Evolutionary conservation across 2,113 vertebrate genomes (phyloP), one percentile per base, ranked within the genome.

Genomic region (Phaetusa simplex): DNA sequence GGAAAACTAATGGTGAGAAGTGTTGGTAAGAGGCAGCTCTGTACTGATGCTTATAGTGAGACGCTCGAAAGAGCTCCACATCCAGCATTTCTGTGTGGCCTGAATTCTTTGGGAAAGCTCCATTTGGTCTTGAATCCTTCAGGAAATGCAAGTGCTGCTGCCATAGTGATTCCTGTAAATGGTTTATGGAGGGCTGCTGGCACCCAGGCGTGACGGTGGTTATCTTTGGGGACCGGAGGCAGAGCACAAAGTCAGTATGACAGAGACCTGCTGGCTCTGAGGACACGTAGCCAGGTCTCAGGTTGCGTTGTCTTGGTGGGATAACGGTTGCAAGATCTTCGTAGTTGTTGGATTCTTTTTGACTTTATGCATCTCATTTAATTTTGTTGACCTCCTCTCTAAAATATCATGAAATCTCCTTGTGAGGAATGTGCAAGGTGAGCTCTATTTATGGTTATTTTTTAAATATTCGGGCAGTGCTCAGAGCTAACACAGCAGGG

Each of bases 191-290:
- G 26, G 26, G 69, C 52, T 71, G 52, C 42, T 36, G 69, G 59
- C 24, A 67, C 32, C 24, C 47, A 8, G 0, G 2, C 0, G 4
- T 53, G 81, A 23, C 1, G 4, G 30, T 8, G 32, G 7, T 23
- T 52, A 9, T 12, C 69, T 26, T 0, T n/a, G 56, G 56, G 77
- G 77, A 22, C 18, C 1, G 7, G 61, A 30, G 30, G 21, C 24
- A 65, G 45, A 26, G 30, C 73, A 5, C 0, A 62, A 23, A 23
- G 52, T 9, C 40, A 12, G 49, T 1, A 7, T 14, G 27, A 49
- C 55, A 70, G 88, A 50, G 62, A 29, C 4, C 56, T 70, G 52
- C 55, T 74, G 78, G 20, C 42, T 69, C 61, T 85, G 65, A n/a
- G 43, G 45, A 50, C 6, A 1, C 2, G 5, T 18, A 27, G 40